phyloP scores from a whole-genome alignment of 2,113 vertebrate species.

The Zosterops borbonicus region DNA sequence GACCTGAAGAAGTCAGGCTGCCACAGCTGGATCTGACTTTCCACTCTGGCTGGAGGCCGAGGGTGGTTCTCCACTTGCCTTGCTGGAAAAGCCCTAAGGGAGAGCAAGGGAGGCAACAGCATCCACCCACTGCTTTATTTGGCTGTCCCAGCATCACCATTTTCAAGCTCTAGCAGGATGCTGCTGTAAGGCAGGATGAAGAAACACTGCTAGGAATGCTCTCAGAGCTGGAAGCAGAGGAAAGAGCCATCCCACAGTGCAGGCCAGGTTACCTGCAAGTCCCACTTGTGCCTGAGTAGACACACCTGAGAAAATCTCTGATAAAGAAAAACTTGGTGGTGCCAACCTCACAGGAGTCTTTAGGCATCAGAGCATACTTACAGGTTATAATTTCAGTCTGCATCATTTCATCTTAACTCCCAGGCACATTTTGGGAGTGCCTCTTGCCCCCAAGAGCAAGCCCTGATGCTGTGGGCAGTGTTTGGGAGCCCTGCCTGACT shows the following conservation, averaged over 20 bases:
- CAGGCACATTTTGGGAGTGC: neutral
- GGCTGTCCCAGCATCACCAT: neutral
- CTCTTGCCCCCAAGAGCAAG: rapidly evolving
- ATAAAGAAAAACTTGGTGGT: neutral
- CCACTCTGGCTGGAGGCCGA: neutral
- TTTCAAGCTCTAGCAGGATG: neutral
- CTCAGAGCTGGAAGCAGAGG: neutral
- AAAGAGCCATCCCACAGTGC: rapidly evolving
- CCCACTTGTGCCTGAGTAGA: neutral
- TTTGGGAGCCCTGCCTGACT: neutral
- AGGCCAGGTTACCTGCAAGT: neutral
- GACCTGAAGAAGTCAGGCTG: neutral
- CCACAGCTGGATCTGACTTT: neutral
- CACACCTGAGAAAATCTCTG: neutral
- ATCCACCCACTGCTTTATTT: constrained; percentile 7
- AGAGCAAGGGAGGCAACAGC: neutral
- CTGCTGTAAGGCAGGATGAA: neutral
- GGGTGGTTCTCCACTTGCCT: neutral
- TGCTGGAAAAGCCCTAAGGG: neutral
- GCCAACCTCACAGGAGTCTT: neutral
- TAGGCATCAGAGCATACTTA: neutral
- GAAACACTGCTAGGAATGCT: neutral
- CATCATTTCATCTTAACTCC: neutral
- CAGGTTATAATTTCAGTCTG: neutral
- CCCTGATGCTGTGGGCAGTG: neutral